Evolutionary conservation across 2,888 invertebrate species (phyloP).

Genomic region (Polietes domitor): DNA sequence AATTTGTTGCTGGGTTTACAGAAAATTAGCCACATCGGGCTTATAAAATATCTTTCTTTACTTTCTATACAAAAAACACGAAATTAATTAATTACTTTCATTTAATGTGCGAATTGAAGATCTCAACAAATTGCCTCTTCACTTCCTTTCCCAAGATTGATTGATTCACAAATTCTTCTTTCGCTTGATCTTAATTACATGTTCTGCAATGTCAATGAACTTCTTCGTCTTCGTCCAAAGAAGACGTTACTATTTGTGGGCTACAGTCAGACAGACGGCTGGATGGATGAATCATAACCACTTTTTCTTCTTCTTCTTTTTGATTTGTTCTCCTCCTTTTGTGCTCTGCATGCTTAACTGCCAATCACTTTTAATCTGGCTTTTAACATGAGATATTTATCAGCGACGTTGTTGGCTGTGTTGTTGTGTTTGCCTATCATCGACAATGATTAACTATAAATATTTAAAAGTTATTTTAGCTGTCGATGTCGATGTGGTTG

Average conservation of each 20-base stretch:
- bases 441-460: not conserved
- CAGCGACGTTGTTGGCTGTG: not conserved
- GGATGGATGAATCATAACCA: not conserved
- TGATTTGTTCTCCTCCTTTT: not conserved
- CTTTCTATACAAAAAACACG: no score
- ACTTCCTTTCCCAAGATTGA: no score
- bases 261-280: no score
- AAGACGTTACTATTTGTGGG: not conserved
- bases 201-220: not conserved
- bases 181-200: no score
- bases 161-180: no score
- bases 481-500: not conserved
- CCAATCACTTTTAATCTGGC: not conserved
- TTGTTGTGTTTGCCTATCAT: not conserved
- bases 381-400: slow-evolving; percentile 9
- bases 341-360: not conserved
- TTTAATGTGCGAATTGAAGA: no score
- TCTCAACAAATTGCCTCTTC: no score
- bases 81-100: no score
- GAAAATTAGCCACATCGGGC: no score
- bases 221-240: not conserved
- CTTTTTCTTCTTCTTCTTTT: not conserved
- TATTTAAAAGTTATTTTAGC: not conserved
- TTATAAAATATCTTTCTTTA: no score
- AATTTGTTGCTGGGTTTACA: no score